These are phyloP conservation scores for Poecilus cupreus DNA, from an alignment of 2,888 invertebrate genomes.

Conservation along the genomic window DNA sequence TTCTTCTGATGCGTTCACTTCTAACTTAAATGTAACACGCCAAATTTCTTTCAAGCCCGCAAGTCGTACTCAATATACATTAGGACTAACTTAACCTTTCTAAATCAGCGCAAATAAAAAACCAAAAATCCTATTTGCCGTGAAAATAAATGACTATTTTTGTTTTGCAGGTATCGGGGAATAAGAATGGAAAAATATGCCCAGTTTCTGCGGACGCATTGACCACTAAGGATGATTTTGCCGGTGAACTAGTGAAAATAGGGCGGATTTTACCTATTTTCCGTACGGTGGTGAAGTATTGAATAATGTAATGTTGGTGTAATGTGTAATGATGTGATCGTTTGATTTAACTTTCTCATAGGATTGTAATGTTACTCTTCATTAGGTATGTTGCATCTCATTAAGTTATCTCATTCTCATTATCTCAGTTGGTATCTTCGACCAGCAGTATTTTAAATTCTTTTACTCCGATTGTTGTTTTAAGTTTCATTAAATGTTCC, in stretches of 20 bases:
- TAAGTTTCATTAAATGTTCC: no score
- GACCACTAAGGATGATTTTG: constrained; percentile 8
- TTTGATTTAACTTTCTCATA: constrained; percentile 14
- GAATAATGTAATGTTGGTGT: not conserved
- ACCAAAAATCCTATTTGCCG: constrained; percentile 1
- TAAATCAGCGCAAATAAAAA: constrained; percentile 24
- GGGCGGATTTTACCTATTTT: no score
- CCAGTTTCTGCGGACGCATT: constrained; percentile 4
- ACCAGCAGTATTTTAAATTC: not conserved
- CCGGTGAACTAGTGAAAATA: no score
- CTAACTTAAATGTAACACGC: constrained; percentile 1
- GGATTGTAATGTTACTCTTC: not conserved
- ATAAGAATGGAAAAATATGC: constrained; percentile 35
- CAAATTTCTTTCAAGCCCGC: not conserved
- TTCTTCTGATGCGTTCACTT: constrained; percentile 28
- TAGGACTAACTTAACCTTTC: constrained; percentile 35
- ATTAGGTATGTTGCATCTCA: constrained; percentile 26
- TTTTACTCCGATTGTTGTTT: not conserved
- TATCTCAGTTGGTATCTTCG: not conserved
- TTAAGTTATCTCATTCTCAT: constrained; percentile 4
- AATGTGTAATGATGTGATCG: constrained; percentile 14
- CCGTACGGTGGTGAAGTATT: not conserved
- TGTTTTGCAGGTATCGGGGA: constrained; percentile 12
- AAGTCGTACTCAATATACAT: not conserved
- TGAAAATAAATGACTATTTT: constrained; percentile 40